phyloP scores from a whole-genome alignment of 2,113 vertebrate species.

The Xerus inauris region DNA sequence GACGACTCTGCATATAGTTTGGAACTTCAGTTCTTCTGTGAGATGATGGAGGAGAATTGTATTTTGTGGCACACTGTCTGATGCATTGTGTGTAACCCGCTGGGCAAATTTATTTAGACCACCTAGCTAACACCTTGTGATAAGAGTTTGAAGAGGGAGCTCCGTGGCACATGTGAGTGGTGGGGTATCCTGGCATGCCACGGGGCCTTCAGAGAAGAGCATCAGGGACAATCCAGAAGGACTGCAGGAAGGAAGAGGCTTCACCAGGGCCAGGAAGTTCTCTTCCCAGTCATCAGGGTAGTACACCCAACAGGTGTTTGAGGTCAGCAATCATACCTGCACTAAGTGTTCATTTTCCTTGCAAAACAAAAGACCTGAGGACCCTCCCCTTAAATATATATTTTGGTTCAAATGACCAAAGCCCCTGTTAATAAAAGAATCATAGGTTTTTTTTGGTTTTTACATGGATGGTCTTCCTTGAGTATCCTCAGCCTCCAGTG shows the following conservation, averaged over 20 bases:
- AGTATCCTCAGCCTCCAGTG: background rate
- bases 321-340: background rate
- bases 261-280: background rate
- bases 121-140: background rate
- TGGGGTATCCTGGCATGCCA: background rate
- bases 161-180: background rate
- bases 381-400: background rate
- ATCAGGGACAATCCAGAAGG: background rate
- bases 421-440: background rate
- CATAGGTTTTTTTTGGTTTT: background rate
- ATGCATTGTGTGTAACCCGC: background rate
- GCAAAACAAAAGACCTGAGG: background rate
- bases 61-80: background rate
- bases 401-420: background rate
- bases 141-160: background rate
- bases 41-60: background rate
- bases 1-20: background rate
- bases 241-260: background rate
- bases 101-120: background rate
- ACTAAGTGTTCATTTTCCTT: background rate
- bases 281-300: background rate
- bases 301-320: background rate
- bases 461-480: background rate
- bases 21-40: background rate
- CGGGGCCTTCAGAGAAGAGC: background rate